Percentiles rank a stretch among this genome's conserved stretches.
Evolutionary conservation across 1,140 invertebrate genomes (phyloP).

Genomic region (Panagrolaimus sp.): DNA sequence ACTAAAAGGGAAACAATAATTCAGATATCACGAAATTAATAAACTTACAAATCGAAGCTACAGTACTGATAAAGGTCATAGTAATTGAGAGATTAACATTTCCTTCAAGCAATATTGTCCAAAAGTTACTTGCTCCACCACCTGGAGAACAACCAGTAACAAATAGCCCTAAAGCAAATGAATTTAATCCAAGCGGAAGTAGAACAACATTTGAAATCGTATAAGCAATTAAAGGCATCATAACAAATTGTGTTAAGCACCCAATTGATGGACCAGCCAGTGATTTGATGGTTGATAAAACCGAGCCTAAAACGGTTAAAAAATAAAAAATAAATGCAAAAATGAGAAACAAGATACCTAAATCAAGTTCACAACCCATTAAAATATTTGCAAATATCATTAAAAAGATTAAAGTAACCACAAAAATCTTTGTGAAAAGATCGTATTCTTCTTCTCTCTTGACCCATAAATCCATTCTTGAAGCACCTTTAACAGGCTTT

Average conservation of each 20-base stretch:
- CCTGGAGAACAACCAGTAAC: constrained; percentile 82
- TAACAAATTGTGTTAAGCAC: constrained; percentile 74
- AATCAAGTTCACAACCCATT: constrained; percentile 77
- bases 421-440: constrained; percentile 72
- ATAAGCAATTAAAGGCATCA: constrained; percentile 77
- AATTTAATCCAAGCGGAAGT: constrained; percentile 30
- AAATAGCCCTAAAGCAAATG: constrained; percentile 70
- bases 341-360: constrained; percentile 16
- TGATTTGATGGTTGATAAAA: constrained; percentile 69
- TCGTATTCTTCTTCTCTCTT: constrained; percentile 60
- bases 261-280: constrained; percentile 79
- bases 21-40: background rate
- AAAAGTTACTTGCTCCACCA: constrained; percentile 87
- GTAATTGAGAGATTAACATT: constrained; percentile 82
- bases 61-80: constrained; percentile 82
- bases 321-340: constrained; percentile 25
- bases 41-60: constrained; percentile 72
- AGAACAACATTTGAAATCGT: constrained; percentile 70
- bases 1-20: constrained; percentile 63
- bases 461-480: too few species aligned
- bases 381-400: constrained; percentile 82
- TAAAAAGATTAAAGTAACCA: constrained; percentile 71
- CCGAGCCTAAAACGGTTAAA: constrained; percentile 64
- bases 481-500: constrained; percentile 7
- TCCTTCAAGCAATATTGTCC: constrained; percentile 78